Base-by-base conservation (phyloP, 2,888 invertebrate species). In the Drosophila meridionalis region DNA sequence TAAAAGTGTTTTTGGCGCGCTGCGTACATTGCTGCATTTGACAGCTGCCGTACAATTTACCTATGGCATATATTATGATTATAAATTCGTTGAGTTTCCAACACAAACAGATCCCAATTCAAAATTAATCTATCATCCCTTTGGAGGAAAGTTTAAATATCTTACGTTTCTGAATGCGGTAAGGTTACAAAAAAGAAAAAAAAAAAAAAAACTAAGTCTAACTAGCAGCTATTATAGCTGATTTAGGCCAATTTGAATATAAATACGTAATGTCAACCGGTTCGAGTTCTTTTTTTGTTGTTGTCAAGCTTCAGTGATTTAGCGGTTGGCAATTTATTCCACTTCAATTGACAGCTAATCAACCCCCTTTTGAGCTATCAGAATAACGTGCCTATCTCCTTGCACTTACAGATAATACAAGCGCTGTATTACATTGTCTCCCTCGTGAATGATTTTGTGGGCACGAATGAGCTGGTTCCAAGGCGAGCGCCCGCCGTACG, bases 81-180 rank as follows among this genome's bases (percentile, higher is more conserved):
- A 94, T 92, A 94, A 93, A 72, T 95, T 95, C 90, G 96, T 96
- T 34, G 82, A 90, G 34, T 93, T 96, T 78, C 96, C 96, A 1
- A 63, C 55, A 8, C 66, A 80, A 8, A 66, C 64, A 4, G 76
- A 92, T 85, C 82, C 91, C 34, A 63, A 78, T 73, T 42, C 79
- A 14, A 63, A 78, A 59, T 34, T 78, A 73, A 69, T 84, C 3
- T 63, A 90, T 67, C 82, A 80, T 80, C 88, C 84, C 9, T 97
- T 95, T 91, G 97, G 96, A 68, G 96, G 96, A 88, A 97, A 97
- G 94, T 95, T 97, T 80, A 97, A 97, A 93, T 98, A 96, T 93
- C 94, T 98, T 76, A 98, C 97, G 32, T 96, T 93, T 89, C 57
- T 83, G 67, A 80, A 85, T 82, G 88, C 85, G 83, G 85, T 87